Evolutionary conservation across 2,113 vertebrate species (phyloP), one percentile per base, ranked within the genome.

Genomic region (Callorhinus ursinus): DNA sequence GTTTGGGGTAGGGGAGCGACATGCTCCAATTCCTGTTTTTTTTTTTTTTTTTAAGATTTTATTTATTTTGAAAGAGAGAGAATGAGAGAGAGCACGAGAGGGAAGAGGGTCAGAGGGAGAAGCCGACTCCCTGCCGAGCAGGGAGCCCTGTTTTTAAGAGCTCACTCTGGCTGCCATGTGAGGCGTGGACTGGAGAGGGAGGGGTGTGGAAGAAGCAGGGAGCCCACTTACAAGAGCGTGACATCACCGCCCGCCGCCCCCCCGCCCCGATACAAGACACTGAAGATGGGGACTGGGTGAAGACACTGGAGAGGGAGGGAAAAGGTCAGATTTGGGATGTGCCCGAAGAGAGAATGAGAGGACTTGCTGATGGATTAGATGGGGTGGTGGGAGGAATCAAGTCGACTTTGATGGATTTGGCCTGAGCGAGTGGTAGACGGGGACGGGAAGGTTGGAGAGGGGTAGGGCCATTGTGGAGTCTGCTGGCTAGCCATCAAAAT

Each of bases 161-260:
- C 63, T 90, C 71, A 51, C n/a, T 49, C 33, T 39, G 24, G 57
- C 65, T 76, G 46, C 36, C 0, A 2, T 18, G 26, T 59, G 42
- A 26, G 26, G 76, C 31, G 9, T 15, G 31, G 16, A 46, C 19
- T 21, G 26, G 42, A 28, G 26, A 92, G 13, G 36, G 26, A 92
- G 16, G 36, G 42, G 22, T 1, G 2, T 36, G 24, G 24, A 36
- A 33, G 36, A 28, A 89, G 63, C 31, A 36, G 19, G 51, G 33
- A 42, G 59, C 19, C n/a, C 15, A 31, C 74, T 31, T 10, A 49
- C 42, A 51, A 31, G 42, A 28, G 0, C 0, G 2, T 33, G 4
- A 61, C 3, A 0, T 16, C 61, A 67, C 14, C 53, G 46, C 46
- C 46, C 46, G 36, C 46, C 7, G n/a, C n/a, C 46, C 46, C 7